These are phyloP conservation scores for Elaphurus davidianus DNA, from an alignment of 2,113 vertebrate genomes.

Conservation along the genomic window DNA sequence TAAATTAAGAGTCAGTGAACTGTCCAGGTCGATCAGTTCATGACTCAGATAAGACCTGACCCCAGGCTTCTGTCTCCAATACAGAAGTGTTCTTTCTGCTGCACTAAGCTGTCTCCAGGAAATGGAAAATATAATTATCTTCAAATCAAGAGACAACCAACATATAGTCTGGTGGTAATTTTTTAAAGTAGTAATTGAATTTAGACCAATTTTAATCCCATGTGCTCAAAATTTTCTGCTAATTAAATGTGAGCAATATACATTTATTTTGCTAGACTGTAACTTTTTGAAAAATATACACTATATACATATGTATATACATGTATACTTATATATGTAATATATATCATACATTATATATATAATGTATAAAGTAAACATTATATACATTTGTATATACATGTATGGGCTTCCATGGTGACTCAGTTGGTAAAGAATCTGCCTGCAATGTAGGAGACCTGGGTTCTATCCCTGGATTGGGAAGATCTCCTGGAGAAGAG, in stretches of 20 bases:
- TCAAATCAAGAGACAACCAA: background rate
- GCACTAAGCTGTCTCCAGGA: background rate
- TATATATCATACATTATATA: background rate
- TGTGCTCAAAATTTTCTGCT: background rate
- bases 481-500: background rate
- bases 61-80: background rate
- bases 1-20: background rate
- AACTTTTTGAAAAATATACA: background rate
- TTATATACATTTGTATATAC: background rate
- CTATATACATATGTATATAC: background rate
- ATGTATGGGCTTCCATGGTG: background rate
- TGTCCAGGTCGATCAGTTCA: background rate
- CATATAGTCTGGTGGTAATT: background rate
- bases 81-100: background rate
- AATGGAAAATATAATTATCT: slow-evolving; percentile 7
- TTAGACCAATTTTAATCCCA: background rate
- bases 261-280: slow-evolving; percentile 2
- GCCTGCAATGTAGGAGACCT: background rate
- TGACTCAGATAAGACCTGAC: background rate
- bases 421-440: background rate
- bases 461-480: background rate
- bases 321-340: background rate
- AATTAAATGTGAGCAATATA: background rate
- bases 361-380: background rate
- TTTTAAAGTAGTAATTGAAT: slow-evolving; percentile 20